Conservation (phyloP, 1,140 invertebrate genomes). For the Tetragnatha versicolor region DNA sequence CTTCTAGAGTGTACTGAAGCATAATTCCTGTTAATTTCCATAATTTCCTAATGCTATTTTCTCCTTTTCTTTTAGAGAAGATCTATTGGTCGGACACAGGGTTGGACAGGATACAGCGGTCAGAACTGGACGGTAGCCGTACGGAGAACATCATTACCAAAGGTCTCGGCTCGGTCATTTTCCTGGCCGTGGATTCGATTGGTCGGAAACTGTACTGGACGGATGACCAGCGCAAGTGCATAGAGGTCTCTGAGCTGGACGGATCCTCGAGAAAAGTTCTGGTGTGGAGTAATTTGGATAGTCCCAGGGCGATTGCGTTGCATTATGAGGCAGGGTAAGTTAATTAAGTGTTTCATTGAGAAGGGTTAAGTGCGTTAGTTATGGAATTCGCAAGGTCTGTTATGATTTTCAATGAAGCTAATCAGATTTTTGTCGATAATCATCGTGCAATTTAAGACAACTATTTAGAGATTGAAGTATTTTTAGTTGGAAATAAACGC, state of each 20-base stretch:
- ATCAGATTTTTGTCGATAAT: too few species aligned
- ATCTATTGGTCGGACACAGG: slow-evolving; percentile 87
- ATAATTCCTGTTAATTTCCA: too few species aligned
- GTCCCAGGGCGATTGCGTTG: slow-evolving; percentile 82
- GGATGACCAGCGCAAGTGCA: slow-evolving; percentile 83
- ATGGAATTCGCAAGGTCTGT: too few species aligned
- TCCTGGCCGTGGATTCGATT: slow-evolving; percentile 80
- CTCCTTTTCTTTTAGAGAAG: slow-evolving; percentile 67
- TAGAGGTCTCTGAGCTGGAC: slow-evolving; percentile 82
- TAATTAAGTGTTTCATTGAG: too few species aligned
- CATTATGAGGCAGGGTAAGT: slow-evolving; percentile 81
- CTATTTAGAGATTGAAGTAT: too few species aligned
- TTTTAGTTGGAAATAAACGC: too few species aligned
- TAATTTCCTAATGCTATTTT: too few species aligned
- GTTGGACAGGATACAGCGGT: slow-evolving; percentile 79
- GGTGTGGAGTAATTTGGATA: slow-evolving; percentile 75
- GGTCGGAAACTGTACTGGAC: slow-evolving; percentile 85
- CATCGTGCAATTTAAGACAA: too few species aligned
- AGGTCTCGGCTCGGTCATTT: slow-evolving; percentile 78
- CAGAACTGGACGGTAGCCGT: slow-evolving; percentile 74
- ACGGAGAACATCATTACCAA: slow-evolving; percentile 73
- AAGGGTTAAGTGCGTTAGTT: too few species aligned
- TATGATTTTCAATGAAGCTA: too few species aligned
- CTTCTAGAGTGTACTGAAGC: too few species aligned
- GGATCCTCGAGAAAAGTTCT: slow-evolving; percentile 73